Conservation (phyloP, 2,888 invertebrate genomes). For the Phortica okadai region DNA sequence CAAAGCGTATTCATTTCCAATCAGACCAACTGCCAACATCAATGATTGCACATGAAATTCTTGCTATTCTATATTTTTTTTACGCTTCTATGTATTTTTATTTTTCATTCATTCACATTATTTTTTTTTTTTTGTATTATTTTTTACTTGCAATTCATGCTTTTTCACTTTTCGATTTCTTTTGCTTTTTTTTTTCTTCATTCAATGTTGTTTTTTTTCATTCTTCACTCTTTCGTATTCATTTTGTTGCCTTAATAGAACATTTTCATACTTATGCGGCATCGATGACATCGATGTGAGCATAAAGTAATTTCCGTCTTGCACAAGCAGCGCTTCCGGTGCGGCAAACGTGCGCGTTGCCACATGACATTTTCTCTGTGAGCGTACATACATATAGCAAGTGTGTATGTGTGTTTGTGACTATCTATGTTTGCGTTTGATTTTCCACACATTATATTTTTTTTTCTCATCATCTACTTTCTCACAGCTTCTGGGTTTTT, state of each 20-base stretch:
- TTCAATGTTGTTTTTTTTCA: slow-evolving; percentile 20
- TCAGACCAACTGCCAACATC: slow-evolving; percentile 30
- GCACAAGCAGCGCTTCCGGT: slow-evolving; percentile 70
- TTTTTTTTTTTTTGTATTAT: not conserved
- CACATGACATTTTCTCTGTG: slow-evolving; percentile 61
- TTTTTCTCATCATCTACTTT: slow-evolving; percentile 41
- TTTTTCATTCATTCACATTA: slow-evolving; percentile 43
- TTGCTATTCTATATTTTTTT: not conserved
- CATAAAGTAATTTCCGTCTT: slow-evolving; percentile 72
- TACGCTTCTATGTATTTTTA: not conserved
- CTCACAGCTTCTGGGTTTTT: slow-evolving; percentile 28
- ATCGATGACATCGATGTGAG: slow-evolving; percentile 72
- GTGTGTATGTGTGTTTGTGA: slow-evolving; percentile 27
- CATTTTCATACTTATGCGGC: slow-evolving; percentile 64
- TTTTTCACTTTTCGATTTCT: not conserved
- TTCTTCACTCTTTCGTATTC: slow-evolving; percentile 5
- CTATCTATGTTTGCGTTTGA: slow-evolving; percentile 43
- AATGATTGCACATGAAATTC: slow-evolving; percentile 39
- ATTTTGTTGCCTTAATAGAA: slow-evolving; percentile 36
- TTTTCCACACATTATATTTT: slow-evolving; percentile 51
- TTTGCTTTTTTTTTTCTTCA: not conserved
- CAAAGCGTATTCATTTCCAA: slow-evolving; percentile 16
- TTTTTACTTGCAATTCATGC: not conserved
- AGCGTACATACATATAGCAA: slow-evolving; percentile 38
- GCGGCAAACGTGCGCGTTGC: slow-evolving; percentile 67